phyloP scores from a whole-genome alignment of 2,113 vertebrate genomes.

The Bagarius yarrelli region DNA sequence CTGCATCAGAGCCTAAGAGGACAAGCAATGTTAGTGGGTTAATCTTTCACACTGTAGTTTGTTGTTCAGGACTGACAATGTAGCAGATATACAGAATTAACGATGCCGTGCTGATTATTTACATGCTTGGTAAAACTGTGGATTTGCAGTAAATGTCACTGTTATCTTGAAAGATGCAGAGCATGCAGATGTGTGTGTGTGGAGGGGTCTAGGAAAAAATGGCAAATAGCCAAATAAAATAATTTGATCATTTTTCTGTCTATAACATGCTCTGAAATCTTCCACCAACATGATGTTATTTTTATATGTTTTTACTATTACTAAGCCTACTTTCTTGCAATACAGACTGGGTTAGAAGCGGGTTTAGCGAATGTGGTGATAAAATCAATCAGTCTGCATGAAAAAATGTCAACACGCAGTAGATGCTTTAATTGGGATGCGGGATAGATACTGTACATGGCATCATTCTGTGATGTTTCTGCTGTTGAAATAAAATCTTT shows the following conservation, averaged over 20 bases:
- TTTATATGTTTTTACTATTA: neutral
- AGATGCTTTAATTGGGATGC: neutral
- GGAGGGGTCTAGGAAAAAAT: neutral
- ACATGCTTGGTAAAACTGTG: slow-evolving; percentile 5
- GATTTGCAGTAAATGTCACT: neutral
- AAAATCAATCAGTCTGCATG: neutral
- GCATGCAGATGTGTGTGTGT: neutral
- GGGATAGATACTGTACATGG: neutral
- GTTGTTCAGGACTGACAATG: neutral
- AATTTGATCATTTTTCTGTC: neutral
- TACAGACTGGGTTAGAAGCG: neutral
- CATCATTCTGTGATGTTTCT: neutral
- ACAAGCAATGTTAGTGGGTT: slow-evolving; percentile 65
- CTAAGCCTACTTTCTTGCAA: neutral
- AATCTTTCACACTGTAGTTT: slow-evolving; percentile 29
- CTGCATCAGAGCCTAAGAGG: slow-evolving; percentile 72
- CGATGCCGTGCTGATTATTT: neutral
- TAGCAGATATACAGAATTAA: neutral
- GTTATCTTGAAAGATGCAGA: slow-evolving; percentile 6
- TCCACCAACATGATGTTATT: neutral
- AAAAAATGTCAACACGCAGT: neutral
- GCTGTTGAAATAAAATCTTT: neutral
- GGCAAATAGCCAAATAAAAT: neutral
- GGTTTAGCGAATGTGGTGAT: too few species aligned
- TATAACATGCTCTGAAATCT: neutral